Evolutionary conservation across 2,113 vertebrate species (phyloP).

Genomic region (Megaptera novaeangliae): DNA sequence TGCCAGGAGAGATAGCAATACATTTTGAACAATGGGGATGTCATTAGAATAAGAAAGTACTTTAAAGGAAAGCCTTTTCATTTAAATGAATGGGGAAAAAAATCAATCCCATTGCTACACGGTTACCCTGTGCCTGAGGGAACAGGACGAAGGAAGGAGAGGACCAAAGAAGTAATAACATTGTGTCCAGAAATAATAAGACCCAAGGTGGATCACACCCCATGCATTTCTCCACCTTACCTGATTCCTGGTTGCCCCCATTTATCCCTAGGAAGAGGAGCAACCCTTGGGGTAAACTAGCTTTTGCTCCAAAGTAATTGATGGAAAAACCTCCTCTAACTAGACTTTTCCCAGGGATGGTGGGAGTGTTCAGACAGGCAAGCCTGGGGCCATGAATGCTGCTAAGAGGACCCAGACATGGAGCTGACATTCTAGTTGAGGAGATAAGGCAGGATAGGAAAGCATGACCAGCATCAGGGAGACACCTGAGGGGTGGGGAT

Average conservation of each 20-base stretch:
- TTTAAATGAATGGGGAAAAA: slow-evolving; percentile 2
- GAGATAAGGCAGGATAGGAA: background rate
- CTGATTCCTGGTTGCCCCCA: background rate
- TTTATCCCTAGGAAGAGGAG: background rate
- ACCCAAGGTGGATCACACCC: background rate
- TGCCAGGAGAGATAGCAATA: background rate
- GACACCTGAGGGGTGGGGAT: accelerated
- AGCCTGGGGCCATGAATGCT: background rate
- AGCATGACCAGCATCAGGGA: background rate
- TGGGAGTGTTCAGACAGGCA: background rate
- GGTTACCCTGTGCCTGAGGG: background rate
- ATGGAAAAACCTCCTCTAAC: background rate
- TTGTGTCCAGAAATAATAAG: background rate
- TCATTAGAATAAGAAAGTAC: background rate
- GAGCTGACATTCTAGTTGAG: background rate
- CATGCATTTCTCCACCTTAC: background rate
- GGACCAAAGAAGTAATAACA: background rate
- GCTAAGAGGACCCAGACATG: background rate
- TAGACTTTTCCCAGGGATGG: background rate
- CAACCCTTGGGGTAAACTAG: background rate
- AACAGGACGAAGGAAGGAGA: background rate
- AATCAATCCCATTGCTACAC: background rate
- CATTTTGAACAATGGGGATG: background rate
- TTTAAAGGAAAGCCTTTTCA: slow-evolving; percentile 22
- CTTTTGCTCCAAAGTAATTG: background rate